Base-by-base conservation (phyloP, 2,797 vertebrate genomes). In the Spheniscus humboldti region DNA sequence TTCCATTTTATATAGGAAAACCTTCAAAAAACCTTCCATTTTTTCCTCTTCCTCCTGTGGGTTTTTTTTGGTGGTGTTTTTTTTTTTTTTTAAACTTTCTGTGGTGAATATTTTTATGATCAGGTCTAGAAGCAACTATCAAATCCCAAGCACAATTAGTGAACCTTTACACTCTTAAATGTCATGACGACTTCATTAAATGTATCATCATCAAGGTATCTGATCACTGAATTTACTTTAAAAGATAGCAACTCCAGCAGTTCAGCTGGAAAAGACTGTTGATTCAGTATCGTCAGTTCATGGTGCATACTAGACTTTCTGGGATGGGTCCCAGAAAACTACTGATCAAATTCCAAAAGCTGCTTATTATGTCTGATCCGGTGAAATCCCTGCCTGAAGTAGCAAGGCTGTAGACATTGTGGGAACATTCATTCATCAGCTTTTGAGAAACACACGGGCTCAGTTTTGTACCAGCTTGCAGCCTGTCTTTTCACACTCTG, bases 21-120 rank as follows among this genome's bases (percentile, higher is more conserved):
- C 2, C 4, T 15, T 25, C 8, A 33, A 16, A 57, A 83, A 69
- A 3, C 0, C 4, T 13, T n/a, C 14, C 1, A 2, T 13, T 48
- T 69, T 63, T 16, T 2, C 5, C 16, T 6, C 9, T 39, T 43
- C 7, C 1, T 4, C 7, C 2, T 18, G 41, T 12, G 39, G 39
- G 12, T 16, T 41, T 15, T 15, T 41, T 41, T 41, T 41, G 39
- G 39, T 41, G 6, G 39, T 39, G 39, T 5, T 5, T 33, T 18
- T 25, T 53, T 45, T 19, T 22, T 14, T 19, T 39, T 14, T 7
- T 17, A 30, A 33, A 28, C 4, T 28, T 79, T 41, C 16, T 74
- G 10, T 37, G 33, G 12, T 71, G 14, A 90, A 15, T 73, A 16
- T 8, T 90, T 80, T 39, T 80, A 31, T 48, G 25, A 80, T 12